Evolutionary conservation across 2,888 invertebrate species (phyloP), one percentile per base, ranked within the genome.

Genomic region (Heliconius erato): DNA sequence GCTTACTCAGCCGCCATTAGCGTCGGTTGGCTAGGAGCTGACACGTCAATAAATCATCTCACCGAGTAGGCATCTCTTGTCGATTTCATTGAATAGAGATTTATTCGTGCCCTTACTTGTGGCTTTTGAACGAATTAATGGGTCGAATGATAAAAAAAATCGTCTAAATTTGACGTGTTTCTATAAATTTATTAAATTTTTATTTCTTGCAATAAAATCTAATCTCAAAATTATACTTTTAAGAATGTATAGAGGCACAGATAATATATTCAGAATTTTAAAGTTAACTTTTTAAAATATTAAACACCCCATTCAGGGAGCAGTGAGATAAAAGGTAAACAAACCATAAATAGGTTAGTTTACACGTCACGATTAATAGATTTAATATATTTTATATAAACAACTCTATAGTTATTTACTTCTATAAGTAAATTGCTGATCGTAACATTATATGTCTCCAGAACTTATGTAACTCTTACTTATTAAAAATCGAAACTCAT

Each of bases 31-130:
- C 85, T 85, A 88, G 88, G 87, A 90, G 90, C 89, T 89, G 91
- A 89, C 89, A 89, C 93, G 93, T 92, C 93, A 92, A 94, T 95
- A 94, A 95, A 94, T 95, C 94, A 95, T 95, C 89, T 90, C 91
- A 91, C 91, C 87, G 90, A 90, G 89, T 90, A 90, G 91, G 91
- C 92, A 91, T 94, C 92, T 91, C 91, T 92, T 91, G 92, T 91
- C 92, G 92, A 92, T 92, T 92, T 92, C 90, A 93, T 93, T 94
- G 90, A 93, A 93, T 91, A 91, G 91, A 91, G 90, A 93, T 93
- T 92, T 91, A 92, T 91, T 90, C 89, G 85, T 83, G 88, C 87
- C 89, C 90, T 90, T 90, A 90, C 91, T 91, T 89, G 90, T 87
- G 85, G 89, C 90, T 91, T 90, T 91, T 90, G 89, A 90, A 83